phyloP scores from a whole-genome alignment of 2,797 vertebrate species.

The Sebastiscus albofasciatus region DNA sequence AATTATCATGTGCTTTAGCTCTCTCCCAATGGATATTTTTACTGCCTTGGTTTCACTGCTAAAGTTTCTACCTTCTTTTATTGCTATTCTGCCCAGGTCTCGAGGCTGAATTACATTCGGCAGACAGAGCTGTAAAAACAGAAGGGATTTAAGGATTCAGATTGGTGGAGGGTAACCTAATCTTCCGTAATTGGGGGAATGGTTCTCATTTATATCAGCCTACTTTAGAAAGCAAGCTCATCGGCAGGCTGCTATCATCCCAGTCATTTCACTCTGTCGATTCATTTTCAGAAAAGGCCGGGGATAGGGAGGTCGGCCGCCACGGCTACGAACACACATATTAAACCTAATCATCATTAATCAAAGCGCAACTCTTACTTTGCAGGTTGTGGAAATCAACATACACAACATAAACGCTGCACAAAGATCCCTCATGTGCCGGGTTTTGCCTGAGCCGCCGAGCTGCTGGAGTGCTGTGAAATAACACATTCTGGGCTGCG shows the following conservation, averaged over 20 bases:
- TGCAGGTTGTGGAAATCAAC: constrained; percentile 42
- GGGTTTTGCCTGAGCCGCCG: constrained; percentile 15
- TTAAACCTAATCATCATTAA: constrained; percentile 64
- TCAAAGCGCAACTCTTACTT: constrained; percentile 52
- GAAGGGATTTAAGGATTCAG: constrained; percentile 77
- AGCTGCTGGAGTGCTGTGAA: constrained; percentile 55
- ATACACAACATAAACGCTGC: constrained; percentile 11
- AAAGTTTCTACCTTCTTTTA: constrained; percentile 72
- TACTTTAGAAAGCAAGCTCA: constrained; percentile 68
- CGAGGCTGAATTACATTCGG: constrained; percentile 67
- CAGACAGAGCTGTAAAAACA: constrained; percentile 76
- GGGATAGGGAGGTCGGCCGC: constrained; percentile 36
- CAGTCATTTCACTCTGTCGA: constrained; percentile 48
- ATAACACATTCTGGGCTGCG: constrained; percentile 70
- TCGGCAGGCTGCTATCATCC: constrained; percentile 65
- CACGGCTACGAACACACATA: constrained; percentile 29
- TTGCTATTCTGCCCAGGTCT: constrained; percentile 76
- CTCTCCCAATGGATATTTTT: constrained; percentile 66
- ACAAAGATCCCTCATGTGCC: constrained; percentile 27
- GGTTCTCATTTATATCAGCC: constrained; percentile 77
- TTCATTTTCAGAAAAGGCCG: constrained; percentile 61
- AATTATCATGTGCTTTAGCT: constrained; percentile 71
- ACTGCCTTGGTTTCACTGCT: constrained; percentile 54
- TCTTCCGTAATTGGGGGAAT: constrained; percentile 79
- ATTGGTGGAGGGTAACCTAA: constrained; percentile 78